Percentiles rank a stretch among this genome's conserved stretches.
Evolutionary conservation across 2,888 invertebrate genomes (phyloP).

Genomic region (Acanthococcus lagerstroemiae): DNA sequence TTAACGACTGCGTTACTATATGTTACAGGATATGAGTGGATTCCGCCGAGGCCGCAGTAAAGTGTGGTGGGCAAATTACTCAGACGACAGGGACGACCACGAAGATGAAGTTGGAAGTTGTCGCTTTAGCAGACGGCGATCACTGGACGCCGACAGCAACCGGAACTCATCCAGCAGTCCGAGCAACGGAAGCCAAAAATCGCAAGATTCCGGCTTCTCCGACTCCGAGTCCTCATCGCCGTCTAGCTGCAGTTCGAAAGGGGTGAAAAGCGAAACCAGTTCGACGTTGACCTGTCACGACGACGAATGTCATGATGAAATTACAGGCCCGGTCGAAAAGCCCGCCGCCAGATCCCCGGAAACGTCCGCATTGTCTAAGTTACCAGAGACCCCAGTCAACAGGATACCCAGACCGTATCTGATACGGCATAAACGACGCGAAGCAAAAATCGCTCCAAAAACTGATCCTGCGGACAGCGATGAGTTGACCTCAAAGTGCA

Average conservation of each 20-base stretch:
- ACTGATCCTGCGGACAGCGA: not conserved
- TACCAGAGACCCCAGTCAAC: constrained; percentile 27
- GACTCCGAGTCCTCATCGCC: constrained; percentile 53
- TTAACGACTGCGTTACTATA: no score
- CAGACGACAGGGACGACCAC: constrained; percentile 35
- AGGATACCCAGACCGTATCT: constrained; percentile 11
- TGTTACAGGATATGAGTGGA: constrained; percentile 47
- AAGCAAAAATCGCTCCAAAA: constrained; percentile 4
- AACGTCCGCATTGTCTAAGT: not conserved
- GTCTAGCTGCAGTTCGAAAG: constrained; percentile 35
- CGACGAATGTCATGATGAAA: not conserved
- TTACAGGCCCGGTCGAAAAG: not conserved
- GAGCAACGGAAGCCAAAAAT: constrained; percentile 52
- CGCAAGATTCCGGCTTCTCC: constrained; percentile 71
- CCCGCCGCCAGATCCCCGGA: not conserved
- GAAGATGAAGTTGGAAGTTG: not conserved
- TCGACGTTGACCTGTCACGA: not conserved
- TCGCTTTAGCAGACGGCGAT: constrained; percentile 42
- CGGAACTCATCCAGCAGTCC: constrained; percentile 45
- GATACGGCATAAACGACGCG: not conserved
- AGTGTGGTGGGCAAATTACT: constrained; percentile 55
- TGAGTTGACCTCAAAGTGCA: constrained; percentile 4
- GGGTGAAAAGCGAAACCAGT: not conserved
- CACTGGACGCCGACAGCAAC: constrained; percentile 41
- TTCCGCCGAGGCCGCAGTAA: constrained; percentile 58